Base-by-base conservation (phyloP, 2,113 vertebrate genomes). In the Motacilla tschutschensis region DNA sequence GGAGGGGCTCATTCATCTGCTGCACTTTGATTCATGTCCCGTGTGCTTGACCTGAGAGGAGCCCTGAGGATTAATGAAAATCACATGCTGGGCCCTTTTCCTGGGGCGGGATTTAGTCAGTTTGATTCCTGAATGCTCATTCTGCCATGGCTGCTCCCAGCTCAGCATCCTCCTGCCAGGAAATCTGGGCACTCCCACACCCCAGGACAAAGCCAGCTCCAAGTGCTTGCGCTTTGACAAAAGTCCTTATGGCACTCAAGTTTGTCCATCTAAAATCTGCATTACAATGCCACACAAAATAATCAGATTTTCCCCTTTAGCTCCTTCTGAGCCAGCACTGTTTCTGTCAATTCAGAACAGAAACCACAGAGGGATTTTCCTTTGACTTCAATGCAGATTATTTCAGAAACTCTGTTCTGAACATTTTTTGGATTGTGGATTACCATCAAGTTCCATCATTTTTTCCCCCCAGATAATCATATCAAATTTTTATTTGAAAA, bases 51-150 rank as follows among this genome's bases (percentile, higher is more conserved):
- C 92, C 92, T 65, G 82, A 89, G 89, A 85, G 79, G 70, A 94
- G 94, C 87, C 87, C 29, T 9, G 47, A 26, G 93, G 93, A 95
- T 93, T 95, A 95, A 94, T 72, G 84, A 25, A 88, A 93, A 91
- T 94, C 94, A 92, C 93, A 93, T 94, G 93, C 89, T 88, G 91
- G 58, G 91, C 3, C 2, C 91, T 95, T 73, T 85, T 95, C 89
- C 94, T 87, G 87, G 55, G 14, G 74, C 40, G 76, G 89, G 91
- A 65, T 92, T 94, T 87, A 80, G 85, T 20, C 71, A 6, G 78
- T 57, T 92, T 80, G 43, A 50, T 17, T 80, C 57, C 15, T 33
- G 87, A 91, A 47, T 59, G 84, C 82, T 91, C 88, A 29, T 53
- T 86, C 80, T 91, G 90, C 86, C 85, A 65, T 6, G 66, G 78